A percentile compares a stretch with the other conserved stretches of the same genome.
These are phyloP conservation scores for Acrobasis suavella DNA, from an alignment of 2,888 invertebrate genomes.

Conservation along the genomic window DNA sequence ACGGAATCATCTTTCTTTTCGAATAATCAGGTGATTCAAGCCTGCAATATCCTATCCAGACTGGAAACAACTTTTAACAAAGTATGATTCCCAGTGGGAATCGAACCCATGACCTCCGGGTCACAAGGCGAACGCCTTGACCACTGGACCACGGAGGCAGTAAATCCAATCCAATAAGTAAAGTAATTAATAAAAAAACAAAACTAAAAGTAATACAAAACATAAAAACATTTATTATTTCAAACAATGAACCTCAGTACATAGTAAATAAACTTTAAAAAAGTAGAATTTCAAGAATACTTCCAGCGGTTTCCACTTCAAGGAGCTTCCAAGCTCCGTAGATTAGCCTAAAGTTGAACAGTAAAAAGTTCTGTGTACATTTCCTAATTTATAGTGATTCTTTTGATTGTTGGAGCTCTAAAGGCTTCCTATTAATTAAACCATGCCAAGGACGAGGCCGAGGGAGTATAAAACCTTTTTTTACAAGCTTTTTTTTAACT, in stretches of 20 bases:
- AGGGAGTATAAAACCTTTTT: no score
- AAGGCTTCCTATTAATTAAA: constrained; percentile 11
- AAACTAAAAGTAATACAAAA: neutral
- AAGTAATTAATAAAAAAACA: neutral
- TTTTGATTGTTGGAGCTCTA: constrained; percentile 4
- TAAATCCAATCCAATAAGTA: no score
- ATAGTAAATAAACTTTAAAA: constrained; percentile 14
- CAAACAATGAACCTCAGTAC: neutral
- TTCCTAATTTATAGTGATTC: constrained; percentile 19
- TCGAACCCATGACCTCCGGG: no score
- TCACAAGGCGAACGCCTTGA: no score
- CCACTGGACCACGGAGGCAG: no score
- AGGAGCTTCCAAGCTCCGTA: neutral
- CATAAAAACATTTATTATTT: neutral
- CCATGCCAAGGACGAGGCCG: neutral
- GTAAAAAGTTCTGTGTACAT: constrained; percentile 7
- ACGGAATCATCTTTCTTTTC: no score
- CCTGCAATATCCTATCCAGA: no score
- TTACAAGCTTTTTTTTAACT: no score
- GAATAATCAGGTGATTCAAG: no score
- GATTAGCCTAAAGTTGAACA: constrained; percentile 16
- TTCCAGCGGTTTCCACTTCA: neutral
- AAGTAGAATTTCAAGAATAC: constrained; percentile 2
- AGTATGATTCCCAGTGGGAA: no score
- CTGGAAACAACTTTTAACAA: no score